Evolutionary conservation across 2,113 vertebrate genomes (phyloP).

Genomic region (Rhinoptilus africanus): DNA sequence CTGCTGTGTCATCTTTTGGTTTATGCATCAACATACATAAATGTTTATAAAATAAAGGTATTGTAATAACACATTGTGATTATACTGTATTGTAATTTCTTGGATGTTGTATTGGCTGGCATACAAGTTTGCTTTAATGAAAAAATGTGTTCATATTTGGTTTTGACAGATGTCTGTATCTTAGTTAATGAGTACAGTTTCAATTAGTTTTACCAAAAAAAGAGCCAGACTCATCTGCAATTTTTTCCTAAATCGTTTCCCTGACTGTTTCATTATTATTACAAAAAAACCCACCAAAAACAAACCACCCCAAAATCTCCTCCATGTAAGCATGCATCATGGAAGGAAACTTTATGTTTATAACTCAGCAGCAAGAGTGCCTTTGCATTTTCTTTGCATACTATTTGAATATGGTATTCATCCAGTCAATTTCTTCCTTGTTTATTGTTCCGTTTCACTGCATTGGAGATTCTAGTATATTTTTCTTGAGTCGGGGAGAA

Average conservation of each 20-base stretch:
- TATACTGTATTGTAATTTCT: background rate
- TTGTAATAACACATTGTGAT: background rate
- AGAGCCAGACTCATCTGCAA: background rate
- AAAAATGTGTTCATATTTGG: background rate
- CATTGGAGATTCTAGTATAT: background rate
- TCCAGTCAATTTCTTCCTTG: background rate
- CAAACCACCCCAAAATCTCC: background rate
- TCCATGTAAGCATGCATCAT: background rate
- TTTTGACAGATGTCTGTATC: background rate
- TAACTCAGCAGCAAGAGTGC: background rate
- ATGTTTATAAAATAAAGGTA: background rate
- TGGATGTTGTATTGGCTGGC: background rate
- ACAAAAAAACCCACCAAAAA: background rate
- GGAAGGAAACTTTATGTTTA: background rate
- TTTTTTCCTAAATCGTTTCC: background rate
- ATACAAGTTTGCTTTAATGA: background rate
- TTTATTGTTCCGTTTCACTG: constrained; percentile 9
- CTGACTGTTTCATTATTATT: background rate
- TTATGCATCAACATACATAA: background rate
- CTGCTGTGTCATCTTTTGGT: background rate
- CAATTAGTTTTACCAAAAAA: background rate
- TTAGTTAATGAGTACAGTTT: background rate
- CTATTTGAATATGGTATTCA: background rate
- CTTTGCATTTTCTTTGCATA: background rate
- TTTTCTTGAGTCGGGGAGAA: background rate